A percentile compares a stretch with the other conserved stretches of the same genome.
Evolutionary conservation across 2,797 vertebrate species (phyloP).

Genomic region (Heliangelus exortis): DNA sequence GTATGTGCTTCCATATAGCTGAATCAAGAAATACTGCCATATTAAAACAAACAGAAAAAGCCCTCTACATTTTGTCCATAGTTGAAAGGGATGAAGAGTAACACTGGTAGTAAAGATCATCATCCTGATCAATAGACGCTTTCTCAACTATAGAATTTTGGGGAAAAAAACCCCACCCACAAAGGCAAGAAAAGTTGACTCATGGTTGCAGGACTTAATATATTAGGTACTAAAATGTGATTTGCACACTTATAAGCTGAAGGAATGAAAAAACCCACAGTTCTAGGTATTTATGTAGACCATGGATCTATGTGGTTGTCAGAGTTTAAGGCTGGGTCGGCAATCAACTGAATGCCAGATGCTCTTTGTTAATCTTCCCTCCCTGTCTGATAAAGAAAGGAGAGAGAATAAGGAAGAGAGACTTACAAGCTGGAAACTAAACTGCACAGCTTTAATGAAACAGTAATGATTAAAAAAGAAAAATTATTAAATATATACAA

Average conservation of each 20-base stretch:
- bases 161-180: rapidly evolving
- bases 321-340: too few relatives aligned
- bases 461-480: too few relatives aligned
- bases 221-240: neutral
- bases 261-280: neutral
- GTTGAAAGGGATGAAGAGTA: neutral
- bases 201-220: neutral
- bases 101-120: neutral
- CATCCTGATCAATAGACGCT: neutral
- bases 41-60: too few relatives aligned
- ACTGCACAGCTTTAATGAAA: too few relatives aligned
- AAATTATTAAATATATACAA: too few relatives aligned
- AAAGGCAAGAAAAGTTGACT: neutral
- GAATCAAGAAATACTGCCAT: neutral
- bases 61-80: neutral
- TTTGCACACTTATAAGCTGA: neutral
- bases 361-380: too few relatives aligned
- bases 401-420: too few relatives aligned
- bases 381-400: too few relatives aligned
- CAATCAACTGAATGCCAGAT: too few relatives aligned
- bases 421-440: too few relatives aligned
- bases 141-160: neutral
- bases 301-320: neutral
- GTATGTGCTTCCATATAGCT: neutral
- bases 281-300: neutral